Conservation (phyloP, 2,797 vertebrate genomes). For the Tympanoctomys barrerae region DNA sequence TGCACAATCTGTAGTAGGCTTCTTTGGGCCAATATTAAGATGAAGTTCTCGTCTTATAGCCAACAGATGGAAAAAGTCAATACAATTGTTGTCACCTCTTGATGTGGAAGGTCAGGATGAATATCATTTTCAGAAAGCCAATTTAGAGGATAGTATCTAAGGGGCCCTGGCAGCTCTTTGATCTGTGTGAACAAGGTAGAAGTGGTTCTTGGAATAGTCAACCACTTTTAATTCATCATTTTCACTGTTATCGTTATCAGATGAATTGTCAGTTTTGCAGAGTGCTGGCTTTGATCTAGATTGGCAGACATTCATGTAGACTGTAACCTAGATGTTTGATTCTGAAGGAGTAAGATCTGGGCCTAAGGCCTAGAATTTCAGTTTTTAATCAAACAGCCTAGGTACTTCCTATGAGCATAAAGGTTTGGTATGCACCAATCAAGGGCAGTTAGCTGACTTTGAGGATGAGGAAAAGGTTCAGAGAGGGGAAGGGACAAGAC, state of each 20-base stretch:
- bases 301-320: neutral
- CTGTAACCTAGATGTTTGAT: neutral
- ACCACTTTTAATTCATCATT: neutral
- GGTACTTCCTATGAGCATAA: neutral
- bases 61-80: neutral
- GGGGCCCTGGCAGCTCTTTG: neutral
- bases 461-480: neutral
- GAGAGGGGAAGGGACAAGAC: neutral
- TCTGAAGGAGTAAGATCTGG: neutral
- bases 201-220: neutral
- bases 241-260: neutral
- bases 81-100: neutral
- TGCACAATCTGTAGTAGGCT: neutral
- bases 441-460: neutral
- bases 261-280: neutral
- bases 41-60: neutral
- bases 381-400: neutral
- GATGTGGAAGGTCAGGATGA: neutral
- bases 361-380: neutral
- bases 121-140: neutral
- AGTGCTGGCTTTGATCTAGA: too few species aligned
- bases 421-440: neutral
- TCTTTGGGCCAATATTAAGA: conserved; percentile 10
- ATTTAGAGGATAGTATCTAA: neutral
- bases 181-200: fast-evolving